Evolutionary conservation across 2,888 invertebrate genomes (phyloP).

Genomic region (Creontiades dilutus): DNA sequence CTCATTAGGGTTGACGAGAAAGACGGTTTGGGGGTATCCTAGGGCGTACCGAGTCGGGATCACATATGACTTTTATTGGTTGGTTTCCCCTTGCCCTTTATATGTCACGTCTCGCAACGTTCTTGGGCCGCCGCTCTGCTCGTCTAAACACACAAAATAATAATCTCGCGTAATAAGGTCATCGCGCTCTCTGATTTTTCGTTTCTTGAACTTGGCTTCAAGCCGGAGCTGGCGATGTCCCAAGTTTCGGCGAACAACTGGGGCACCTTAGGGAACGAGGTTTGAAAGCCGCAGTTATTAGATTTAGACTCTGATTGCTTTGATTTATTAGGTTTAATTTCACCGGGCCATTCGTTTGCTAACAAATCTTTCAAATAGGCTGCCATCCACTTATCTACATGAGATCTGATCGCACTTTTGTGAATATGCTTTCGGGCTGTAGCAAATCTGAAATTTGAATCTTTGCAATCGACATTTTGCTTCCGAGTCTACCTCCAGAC

Average conservation of each 20-base stretch:
- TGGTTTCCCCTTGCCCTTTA: conserved; percentile 52
- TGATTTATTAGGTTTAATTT: too few species aligned
- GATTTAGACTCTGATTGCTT: too few species aligned
- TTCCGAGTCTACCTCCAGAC: too few species aligned
- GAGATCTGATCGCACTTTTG: too few species aligned
- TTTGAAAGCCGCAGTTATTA: background rate
- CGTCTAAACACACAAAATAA: conserved; percentile 31
- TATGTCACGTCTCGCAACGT: conserved; percentile 32
- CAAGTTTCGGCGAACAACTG: background rate
- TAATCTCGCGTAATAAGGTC: conserved; percentile 29
- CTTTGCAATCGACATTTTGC: too few species aligned
- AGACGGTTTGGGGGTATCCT: background rate
- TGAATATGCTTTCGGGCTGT: too few species aligned
- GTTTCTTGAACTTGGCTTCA: conserved; percentile 34
- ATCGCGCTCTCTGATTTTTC: conserved; percentile 22
- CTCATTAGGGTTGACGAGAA: background rate
- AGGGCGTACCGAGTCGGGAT: background rate
- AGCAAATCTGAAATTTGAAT: too few species aligned
- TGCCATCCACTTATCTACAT: too few species aligned
- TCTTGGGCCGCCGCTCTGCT: conserved; percentile 21
- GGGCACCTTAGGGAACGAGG: background rate
- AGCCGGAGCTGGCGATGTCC: background rate
- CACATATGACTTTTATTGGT: conserved; percentile 53
- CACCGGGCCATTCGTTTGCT: too few species aligned
- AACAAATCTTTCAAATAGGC: too few species aligned